Evolutionary conservation across 2,888 invertebrate genomes (phyloP), one percentile per base, ranked within the genome.

Genomic region (Listrodromus nycthemerus): DNA sequence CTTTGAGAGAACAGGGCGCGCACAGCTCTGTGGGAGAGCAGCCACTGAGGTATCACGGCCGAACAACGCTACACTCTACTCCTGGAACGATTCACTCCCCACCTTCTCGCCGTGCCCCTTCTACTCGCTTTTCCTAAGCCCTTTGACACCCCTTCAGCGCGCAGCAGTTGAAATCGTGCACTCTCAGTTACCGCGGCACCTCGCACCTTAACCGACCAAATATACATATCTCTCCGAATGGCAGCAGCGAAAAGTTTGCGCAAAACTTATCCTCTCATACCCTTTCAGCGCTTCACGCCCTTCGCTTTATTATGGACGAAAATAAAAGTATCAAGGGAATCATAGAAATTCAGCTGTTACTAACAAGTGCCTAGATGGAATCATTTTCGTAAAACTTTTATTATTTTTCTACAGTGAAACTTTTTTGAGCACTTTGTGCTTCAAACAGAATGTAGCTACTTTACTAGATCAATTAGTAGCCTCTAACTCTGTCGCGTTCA

Each of bases 21-120:
- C 90, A 89, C 91, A 89, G 89, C 90, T 91, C 92, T 87, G 89
- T 87, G 91, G 89, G 91, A 90, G 91, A 90, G 90, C 91, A 90
- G 90, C 91, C 90, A 93, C 93, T 92, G 93, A 92, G 90, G 89
- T 89, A 88, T 89, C 89, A 86, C 89, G 88, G 88, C 89, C 87
- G 90, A 89, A 89, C 88, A 89, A 88, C 90, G 88, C 91, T 89
- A 88, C 89, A 90, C 90, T 90, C 87, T 86, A 82, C 86, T 74
- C 83, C 82, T 74, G 76, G 80, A 86, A 86, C 83, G 83, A 83
- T 83, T 82, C 85, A 71, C 73, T 83, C 83, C 90, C 88, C 82
- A 82, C 86, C 63, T 81, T 67, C 70, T 76, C 77, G 71, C 71
- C 82, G 52, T 85, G 74, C 77, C 75, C 79, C 69, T 69, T 77